These are phyloP conservation scores for Chrysolina oricalcia DNA, from an alignment of 2,888 invertebrate genomes.

Conservation along the genomic window DNA sequence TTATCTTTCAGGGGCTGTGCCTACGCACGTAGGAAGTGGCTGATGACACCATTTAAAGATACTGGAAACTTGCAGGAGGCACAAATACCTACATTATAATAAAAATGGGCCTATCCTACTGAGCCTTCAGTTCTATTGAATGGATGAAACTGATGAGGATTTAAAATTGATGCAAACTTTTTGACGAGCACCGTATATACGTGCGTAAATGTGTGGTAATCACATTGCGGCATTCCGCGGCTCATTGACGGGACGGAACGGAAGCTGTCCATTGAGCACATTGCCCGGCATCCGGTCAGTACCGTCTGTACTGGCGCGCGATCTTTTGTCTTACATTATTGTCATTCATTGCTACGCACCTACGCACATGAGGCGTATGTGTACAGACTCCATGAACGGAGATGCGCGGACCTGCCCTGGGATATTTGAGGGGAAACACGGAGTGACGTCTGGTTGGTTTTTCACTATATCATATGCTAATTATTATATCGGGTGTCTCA, in stretches of 20 bases:
- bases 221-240: constrained; percentile 13
- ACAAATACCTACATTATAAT: too few relatives aligned
- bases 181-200: not conserved
- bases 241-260: constrained; percentile 46
- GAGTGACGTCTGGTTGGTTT: too few relatives aligned
- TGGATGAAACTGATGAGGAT: not conserved
- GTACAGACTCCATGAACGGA: constrained; percentile 7
- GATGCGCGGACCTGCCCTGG: not conserved
- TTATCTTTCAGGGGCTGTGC: constrained; percentile 24
- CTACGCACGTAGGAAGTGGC: constrained; percentile 9
- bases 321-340: constrained; percentile 57
- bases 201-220: not conserved
- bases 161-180: not conserved
- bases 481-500: too few relatives aligned
- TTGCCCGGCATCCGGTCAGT: constrained; percentile 57
- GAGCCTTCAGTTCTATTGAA: not conserved
- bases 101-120: too few relatives aligned
- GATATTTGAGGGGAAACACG: too few relatives aligned
- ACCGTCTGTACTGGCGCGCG: constrained; percentile 45
- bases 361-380: constrained; percentile 43
- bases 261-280: constrained; percentile 60
- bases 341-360: constrained; percentile 58
- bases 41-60: constrained; percentile 21
- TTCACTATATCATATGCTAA: too few relatives aligned
- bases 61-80: too few relatives aligned